Conservation (phyloP, 92 coral and sea anemone species). For the Parazoanthus swiftii region DNA sequence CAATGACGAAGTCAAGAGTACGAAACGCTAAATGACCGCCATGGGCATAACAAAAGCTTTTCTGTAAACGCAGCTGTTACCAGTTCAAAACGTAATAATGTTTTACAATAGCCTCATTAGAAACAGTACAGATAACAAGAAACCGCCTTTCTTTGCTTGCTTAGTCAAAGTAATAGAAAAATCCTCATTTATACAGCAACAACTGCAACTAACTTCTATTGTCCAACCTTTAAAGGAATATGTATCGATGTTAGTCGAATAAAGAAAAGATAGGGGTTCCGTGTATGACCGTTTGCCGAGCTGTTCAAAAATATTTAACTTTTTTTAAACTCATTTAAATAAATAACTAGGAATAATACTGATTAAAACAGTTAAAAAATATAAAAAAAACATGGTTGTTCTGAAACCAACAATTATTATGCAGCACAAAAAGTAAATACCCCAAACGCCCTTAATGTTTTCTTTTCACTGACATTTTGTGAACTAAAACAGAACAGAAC, state of each 20-base stretch:
- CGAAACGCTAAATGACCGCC: neutral
- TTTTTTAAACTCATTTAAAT: too few relatives aligned
- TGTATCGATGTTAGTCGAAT: neutral
- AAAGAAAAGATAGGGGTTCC: neutral
- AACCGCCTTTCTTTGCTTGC: neutral
- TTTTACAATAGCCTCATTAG: conserved; percentile 21
- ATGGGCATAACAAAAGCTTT: neutral
- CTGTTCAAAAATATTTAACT: neutral
- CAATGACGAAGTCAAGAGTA: neutral
- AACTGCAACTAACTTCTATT: neutral
- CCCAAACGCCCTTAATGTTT: too few relatives aligned
- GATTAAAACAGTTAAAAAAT: neutral
- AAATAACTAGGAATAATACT: neutral
- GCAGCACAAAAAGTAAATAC: too few relatives aligned
- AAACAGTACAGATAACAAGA: neutral
- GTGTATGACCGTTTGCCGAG: neutral
- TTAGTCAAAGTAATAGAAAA: neutral
- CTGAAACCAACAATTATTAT: too few relatives aligned
- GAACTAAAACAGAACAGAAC: too few relatives aligned
- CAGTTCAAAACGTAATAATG: neutral
- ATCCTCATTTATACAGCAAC: neutral
- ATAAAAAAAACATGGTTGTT: too few relatives aligned
- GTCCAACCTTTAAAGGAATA: neutral
- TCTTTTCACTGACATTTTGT: too few relatives aligned
- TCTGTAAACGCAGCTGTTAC: conserved; percentile 9